These are phyloP conservation scores for Phenganax marumi DNA, from an alignment of 92 coral and sea anemone genomes.

Conservation along the genomic window DNA sequence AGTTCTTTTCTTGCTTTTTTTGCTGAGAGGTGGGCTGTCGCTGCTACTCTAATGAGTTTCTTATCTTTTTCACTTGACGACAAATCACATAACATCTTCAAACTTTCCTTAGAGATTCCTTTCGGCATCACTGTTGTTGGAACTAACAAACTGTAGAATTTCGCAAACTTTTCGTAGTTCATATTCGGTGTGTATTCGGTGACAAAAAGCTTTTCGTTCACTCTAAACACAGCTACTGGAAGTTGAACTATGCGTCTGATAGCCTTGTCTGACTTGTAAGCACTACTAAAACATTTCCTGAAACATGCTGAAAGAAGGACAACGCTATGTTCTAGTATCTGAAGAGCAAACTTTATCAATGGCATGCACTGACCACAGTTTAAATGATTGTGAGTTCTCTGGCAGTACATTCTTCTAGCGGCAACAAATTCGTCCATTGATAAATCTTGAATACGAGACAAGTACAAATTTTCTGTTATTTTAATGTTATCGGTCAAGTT, in stretches of 20 bases:
- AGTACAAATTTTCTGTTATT: neutral
- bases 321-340: conserved; percentile 19
- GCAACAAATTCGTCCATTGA: conserved; percentile 41
- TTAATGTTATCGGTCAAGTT: too few relatives aligned
- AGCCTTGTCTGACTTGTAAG: conserved; percentile 57
- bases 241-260: conserved; percentile 51
- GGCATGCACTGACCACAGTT: conserved; percentile 38
- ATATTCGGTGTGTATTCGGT: conserved; percentile 2
- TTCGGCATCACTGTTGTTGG: conserved; percentile 13
- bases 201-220: conserved; percentile 47
- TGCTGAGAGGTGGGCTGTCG: conserved; percentile 44
- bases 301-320: conserved; percentile 39
- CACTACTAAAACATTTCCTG: conserved; percentile 5
- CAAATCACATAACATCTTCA: conserved; percentile 45
- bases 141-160: conserved; percentile 32
- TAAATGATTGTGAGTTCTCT: conserved; percentile 26
- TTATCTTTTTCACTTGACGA: conserved; percentile 47
- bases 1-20: conserved; percentile 34
- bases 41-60: conserved; percentile 45
- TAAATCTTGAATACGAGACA: conserved; percentile 41
- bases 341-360: conserved; percentile 20
- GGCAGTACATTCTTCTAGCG: conserved; percentile 45
- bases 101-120: conserved; percentile 35
- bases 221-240: conserved; percentile 50
- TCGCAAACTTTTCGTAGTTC: conserved; percentile 22